Conservation (phyloP, 2,113 vertebrate genomes). For the Perccottus glenii region DNA sequence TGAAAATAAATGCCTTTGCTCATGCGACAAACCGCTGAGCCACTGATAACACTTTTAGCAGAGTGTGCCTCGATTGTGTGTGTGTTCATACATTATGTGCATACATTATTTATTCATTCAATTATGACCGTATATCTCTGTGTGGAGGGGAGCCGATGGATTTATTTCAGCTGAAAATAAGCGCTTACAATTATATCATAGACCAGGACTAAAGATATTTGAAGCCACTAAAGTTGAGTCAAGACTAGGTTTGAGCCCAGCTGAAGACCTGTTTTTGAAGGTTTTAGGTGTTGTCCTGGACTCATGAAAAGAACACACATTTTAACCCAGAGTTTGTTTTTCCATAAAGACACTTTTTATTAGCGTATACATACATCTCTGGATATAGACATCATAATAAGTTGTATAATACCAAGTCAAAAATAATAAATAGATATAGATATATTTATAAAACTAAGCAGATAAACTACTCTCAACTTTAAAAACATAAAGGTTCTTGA, state of each 20-base stretch:
- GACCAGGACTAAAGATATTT: neutral
- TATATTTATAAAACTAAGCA: slow-evolving; percentile 80
- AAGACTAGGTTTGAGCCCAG: neutral
- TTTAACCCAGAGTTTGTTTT: slow-evolving; percentile 32
- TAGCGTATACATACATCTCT: slow-evolving; percentile 76
- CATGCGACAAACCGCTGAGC: neutral
- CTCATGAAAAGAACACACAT: neutral
- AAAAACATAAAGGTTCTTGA: slow-evolving; percentile 70
- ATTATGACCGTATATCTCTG: neutral
- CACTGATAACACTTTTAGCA: neutral
- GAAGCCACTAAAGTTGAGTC: no score
- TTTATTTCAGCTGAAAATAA: neutral
- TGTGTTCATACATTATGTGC: no score
- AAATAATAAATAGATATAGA: slow-evolving; percentile 74
- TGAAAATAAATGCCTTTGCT: neutral
- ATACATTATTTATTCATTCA: neutral
- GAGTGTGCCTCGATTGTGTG: neutral
- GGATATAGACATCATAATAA: slow-evolving; percentile 64
- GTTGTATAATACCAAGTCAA: slow-evolving; percentile 76
- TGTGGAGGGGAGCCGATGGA: neutral
- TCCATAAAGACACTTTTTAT: slow-evolving; percentile 80
- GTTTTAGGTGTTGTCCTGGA: neutral
- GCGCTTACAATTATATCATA: neutral
- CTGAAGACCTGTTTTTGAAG: neutral
- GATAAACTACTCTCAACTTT: slow-evolving; percentile 74